Conservation (phyloP, 2,113 vertebrate genomes). For the Empidonax traillii region DNA sequence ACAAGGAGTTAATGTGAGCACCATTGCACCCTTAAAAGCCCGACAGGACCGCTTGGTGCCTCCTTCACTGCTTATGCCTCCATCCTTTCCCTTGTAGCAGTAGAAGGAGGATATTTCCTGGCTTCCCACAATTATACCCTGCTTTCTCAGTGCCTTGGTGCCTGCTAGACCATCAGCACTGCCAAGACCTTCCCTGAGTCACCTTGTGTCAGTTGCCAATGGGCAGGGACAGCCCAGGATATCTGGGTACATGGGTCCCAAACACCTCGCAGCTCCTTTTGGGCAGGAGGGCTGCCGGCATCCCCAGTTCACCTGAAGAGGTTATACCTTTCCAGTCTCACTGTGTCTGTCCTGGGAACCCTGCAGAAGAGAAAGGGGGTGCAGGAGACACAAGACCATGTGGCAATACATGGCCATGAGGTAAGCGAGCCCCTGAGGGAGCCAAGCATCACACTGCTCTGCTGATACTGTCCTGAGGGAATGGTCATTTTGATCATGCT, state of each 20-base stretch:
- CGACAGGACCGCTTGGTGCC: accelerated
- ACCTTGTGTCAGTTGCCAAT: background rate
- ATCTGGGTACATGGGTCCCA: accelerated
- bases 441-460: accelerated
- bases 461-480: background rate
- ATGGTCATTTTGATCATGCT: background rate
- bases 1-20: background rate
- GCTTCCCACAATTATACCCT: background rate
- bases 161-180: background rate
- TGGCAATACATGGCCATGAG: background rate
- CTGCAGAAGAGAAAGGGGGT: accelerated
- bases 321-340: background rate
- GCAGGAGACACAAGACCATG: background rate
- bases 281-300: background rate
- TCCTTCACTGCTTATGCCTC: background rate
- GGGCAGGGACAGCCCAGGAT: background rate
- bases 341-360: accelerated
- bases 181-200: background rate
- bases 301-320: background rate
- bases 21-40: background rate
- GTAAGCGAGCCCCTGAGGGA: background rate
- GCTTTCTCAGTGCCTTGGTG: background rate
- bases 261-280: background rate
- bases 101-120: background rate
- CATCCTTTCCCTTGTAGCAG: background rate